Evolutionary conservation across 2,888 invertebrate species (phyloP), one percentile per base, ranked within the genome.

Genomic region (Erpobdella octoculata): DNA sequence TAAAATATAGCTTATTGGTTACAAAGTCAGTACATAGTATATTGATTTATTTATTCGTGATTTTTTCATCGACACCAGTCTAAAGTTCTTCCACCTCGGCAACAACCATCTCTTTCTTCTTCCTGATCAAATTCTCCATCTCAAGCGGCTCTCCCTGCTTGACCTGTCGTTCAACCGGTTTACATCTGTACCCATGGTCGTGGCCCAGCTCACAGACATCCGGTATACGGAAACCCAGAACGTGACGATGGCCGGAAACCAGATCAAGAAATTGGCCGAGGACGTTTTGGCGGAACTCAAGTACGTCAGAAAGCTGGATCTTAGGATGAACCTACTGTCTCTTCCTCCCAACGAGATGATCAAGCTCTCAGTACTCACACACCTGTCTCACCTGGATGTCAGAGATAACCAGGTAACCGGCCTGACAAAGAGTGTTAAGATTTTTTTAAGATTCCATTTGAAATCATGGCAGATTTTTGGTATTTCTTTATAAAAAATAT

Each of bases 101-200:
- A 83, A 82, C 78, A 83, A 83, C 74, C 79, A 79, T 69, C 76
- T 83, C 65, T 74, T 75, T 4, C 73, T 75, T 35, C 74, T 83
- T 33, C 83, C 83, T 1, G 79, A 79, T 18, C 80, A 80, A 71
- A 76, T 83, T 73, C 70, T 75, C 28, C 70, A 71, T n/a, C 80
- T 83, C 78, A 78, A 76, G 64, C 78, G 78, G 59, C 79, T 83
- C n/a, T 76, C 78, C 35, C 79, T 81, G 61, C 76, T 83, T 33
- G 81, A 82, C 18, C 77, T 83, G 5, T 82, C 83, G n/a, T 83
- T 83, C 76, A 83, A 83, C 76, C 78, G 78, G 62, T 83, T 83
- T 74, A 75, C 79, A 21, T 73, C 77, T 36, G 76, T 83, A 25
- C 83, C 83, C 4, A 74, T 73, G 1, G 80, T 80, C 18, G 78